Percentiles rank a stretch among this genome's conserved stretches.
phyloP scores from a whole-genome alignment of 1,140 invertebrate species.

The Panagrolaimus sp. region DNA sequence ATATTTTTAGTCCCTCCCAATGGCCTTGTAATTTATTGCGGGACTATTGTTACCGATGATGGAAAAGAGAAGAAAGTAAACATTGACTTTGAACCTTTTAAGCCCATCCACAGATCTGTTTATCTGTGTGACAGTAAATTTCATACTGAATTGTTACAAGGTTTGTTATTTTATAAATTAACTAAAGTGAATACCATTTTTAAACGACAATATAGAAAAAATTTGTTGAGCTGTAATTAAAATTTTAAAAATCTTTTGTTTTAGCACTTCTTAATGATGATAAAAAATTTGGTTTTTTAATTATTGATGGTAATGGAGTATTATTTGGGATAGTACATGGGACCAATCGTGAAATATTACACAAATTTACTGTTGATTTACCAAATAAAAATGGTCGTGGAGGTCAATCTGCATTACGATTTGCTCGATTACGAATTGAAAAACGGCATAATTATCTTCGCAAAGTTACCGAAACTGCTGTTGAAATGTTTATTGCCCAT shows the following conservation, averaged over 20 bases:
- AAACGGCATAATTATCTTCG: conserved; percentile 98
- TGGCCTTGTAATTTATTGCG: conserved; percentile 98
- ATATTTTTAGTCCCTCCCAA: conserved; percentile 82
- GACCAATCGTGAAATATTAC: conserved; percentile 83
- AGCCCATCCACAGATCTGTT: conserved; percentile 97
- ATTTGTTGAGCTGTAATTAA: too few species aligned
- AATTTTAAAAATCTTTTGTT: conserved; percentile 62
- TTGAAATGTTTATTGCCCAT: conserved; percentile 89
- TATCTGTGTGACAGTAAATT: conserved; percentile 98
- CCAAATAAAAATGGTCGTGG: conserved; percentile 99
- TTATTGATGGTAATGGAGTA: conserved; percentile 99
- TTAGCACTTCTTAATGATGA: conserved; percentile 94
- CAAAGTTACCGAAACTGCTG: conserved; percentile 73
- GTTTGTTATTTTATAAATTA: conserved; percentile 22
- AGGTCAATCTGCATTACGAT: conserved; percentile 98
- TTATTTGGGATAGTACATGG: conserved; percentile 93
- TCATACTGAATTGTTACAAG: conserved; percentile 62
- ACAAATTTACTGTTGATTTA: conserved; percentile 98
- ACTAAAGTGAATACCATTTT: not conserved
- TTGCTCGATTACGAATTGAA: conserved; percentile 97
- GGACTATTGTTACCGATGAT: conserved; percentile 99
- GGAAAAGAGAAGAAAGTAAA: conserved; percentile 99
- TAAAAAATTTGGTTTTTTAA: conserved; percentile 99
- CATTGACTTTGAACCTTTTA: conserved; percentile 99
- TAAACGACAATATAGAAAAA: conserved; percentile 55